These are phyloP conservation scores for Caenorhabditis brenneri DNA, from an alignment of 1,140 invertebrate genomes.

Conservation along the genomic window DNA sequence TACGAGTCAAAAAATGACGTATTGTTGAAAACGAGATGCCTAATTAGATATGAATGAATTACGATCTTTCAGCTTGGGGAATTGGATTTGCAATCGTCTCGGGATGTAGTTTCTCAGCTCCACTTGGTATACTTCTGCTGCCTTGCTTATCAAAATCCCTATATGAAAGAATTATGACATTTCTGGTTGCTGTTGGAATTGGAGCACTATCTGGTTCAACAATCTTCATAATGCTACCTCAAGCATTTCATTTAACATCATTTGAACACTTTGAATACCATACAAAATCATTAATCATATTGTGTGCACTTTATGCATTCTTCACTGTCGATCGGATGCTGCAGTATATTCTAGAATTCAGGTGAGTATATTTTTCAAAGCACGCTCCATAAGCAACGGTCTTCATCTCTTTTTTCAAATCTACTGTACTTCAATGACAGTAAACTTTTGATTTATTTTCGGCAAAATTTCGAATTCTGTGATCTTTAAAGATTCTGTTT, in stretches of 20 bases:
- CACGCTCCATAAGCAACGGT: too few relatives aligned
- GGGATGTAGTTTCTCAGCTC: constrained; percentile 58
- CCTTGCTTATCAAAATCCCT: constrained; percentile 60
- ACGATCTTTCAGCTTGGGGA: constrained; percentile 63
- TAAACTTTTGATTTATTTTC: too few relatives aligned
- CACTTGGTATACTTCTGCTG: constrained; percentile 61
- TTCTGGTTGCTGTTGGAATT: constrained; percentile 65
- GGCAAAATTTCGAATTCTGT: background rate
- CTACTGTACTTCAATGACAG: too few relatives aligned
- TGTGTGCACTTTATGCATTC: constrained; percentile 62
- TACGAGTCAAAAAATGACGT: constrained; percentile 16
- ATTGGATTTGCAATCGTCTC: constrained; percentile 61
- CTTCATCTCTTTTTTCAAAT: too few relatives aligned
- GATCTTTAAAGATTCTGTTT: background rate
- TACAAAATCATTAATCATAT: constrained; percentile 64
- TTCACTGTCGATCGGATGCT: constrained; percentile 63
- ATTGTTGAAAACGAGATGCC: background rate
- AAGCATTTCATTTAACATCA: constrained; percentile 56
- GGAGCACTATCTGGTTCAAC: constrained; percentile 61
- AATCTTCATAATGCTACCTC: constrained; percentile 64
- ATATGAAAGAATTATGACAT: constrained; percentile 66
- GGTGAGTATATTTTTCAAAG: constrained; percentile 60
- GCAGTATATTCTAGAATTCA: constrained; percentile 63
- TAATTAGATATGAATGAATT: background rate
- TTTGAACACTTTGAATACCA: constrained; percentile 59